Percentiles rank a stretch among this genome's conserved stretches.
Evolutionary conservation across 2,113 vertebrate genomes (phyloP).

Genomic region (Engraulis encrasicolus): DNA sequence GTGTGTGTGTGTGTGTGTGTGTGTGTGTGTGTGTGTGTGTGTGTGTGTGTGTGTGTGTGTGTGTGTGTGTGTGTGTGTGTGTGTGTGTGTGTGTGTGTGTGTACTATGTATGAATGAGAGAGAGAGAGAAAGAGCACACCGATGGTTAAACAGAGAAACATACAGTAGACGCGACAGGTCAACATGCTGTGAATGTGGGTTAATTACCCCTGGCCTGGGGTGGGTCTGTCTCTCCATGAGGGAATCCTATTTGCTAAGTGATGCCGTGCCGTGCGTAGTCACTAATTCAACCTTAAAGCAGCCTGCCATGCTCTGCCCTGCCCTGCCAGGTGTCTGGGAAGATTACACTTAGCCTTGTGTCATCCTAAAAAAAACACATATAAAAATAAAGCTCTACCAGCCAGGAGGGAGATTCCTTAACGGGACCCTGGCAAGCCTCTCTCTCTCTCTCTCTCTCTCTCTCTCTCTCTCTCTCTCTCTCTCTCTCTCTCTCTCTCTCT

Average conservation of each 20-base stretch:
- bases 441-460: too few species aligned
- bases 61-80: too few species aligned
- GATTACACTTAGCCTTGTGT: not conserved
- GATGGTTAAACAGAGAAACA: constrained; percentile 17
- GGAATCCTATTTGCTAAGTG: not conserved
- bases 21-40: too few species aligned
- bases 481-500: too few species aligned
- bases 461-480: too few species aligned
- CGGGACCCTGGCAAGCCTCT: not conserved
- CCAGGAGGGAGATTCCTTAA: not conserved
- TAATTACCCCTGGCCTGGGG: not conserved
- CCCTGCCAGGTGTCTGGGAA: not conserved
- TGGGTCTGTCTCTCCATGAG: not conserved
- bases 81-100: too few species aligned
- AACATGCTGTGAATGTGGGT: not conserved
- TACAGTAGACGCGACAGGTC: not conserved
- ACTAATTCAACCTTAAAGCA: not conserved
- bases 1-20: too few species aligned
- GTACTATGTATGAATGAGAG: too few species aligned
- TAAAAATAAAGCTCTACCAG: too few species aligned
- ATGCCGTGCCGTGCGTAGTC: not conserved
- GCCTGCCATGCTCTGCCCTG: too few species aligned
- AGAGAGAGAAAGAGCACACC: not conserved
- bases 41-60: too few species aligned
- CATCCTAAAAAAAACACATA: not conserved